Percentiles rank a stretch among this genome's conserved stretches.
phyloP scores from a whole-genome alignment of 2,888 invertebrate genomes.

The Dysmachus trigonus region DNA sequence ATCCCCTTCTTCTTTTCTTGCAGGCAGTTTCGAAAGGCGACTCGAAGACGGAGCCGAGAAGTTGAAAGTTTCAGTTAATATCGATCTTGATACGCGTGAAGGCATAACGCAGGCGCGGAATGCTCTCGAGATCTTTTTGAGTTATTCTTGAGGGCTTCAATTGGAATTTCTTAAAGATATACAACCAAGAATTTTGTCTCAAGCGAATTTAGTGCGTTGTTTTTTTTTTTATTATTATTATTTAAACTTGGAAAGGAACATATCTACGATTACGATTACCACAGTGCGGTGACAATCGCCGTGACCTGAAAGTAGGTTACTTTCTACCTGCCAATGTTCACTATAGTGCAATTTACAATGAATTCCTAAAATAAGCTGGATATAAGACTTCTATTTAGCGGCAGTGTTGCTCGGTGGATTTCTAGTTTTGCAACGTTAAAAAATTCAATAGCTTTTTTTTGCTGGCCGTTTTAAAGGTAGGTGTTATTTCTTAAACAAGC shows the following conservation, averaged over 20 bases:
- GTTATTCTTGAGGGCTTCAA: not conserved
- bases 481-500: not conserved
- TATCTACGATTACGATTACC: not conserved
- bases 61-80: not conserved
- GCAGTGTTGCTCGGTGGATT: not conserved
- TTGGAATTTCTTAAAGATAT: not conserved
- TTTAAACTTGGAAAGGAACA: not conserved
- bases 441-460: not conserved
- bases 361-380: not conserved
- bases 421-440: not conserved
- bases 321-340: not conserved
- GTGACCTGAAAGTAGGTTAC: not conserved
- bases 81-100: not conserved
- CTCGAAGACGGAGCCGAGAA: not conserved
- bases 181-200: not conserved
- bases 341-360: not conserved
- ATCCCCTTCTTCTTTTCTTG: not conserved
- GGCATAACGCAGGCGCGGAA: not conserved
- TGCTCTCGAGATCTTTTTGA: not conserved
- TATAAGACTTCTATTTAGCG: not conserved
- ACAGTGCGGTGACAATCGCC: not conserved
- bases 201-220: not conserved
- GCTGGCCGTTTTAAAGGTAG: not conserved
- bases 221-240: not conserved
- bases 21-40: not conserved